Base-by-base conservation (phyloP, 1,140 invertebrate genomes). In the Platorchestia sp. region DNA sequence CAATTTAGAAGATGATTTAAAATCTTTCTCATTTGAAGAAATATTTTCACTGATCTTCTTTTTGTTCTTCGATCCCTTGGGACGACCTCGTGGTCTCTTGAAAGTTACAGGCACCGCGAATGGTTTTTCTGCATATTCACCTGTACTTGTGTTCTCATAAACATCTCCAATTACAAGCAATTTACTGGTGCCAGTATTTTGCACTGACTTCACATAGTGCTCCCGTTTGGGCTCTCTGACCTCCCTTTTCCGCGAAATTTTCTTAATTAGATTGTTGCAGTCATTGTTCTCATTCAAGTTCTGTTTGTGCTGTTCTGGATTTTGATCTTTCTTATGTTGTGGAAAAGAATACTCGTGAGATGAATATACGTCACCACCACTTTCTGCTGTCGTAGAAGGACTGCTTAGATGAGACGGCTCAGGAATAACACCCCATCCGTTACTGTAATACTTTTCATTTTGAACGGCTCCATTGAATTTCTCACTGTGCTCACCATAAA, bases 31-130 rank as follows among this genome's bases (percentile, higher is more conserved):
- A 27, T 75, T 75, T 75, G 14, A 3, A 27, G 1, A 3, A 10
- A 75, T 19, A 75, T 75, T 75, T 75, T 75, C 59, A 75, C 3
- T 36, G 59, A 1, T n/a, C 36, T 93, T 93, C 40, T 93, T 45
- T 36, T 93, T 93, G 45, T 93, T 93, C 44, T 93, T 93, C 44
- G 91, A 93, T 40, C 91, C 91, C 44, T 93, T 93, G 40, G 91
- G 91, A 44, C 91, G 91, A 1, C 91, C 91, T 93, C 91, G 44
- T 5, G 87, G 87, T 27, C 87, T 41, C 43, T 89, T 89, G 42
- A 89, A 89, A 42, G 87, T 0, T 27, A 42, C 41, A 5, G 1
- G 22, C 42, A 10, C 27, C 27, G 41, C 87, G 27, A 0, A 42
- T 5, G n/a, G 16, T 89, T 41, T 44, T 89, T 89, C 87, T 42